phyloP scores from a whole-genome alignment of 1,140 invertebrate species.

The Pseudobourletiella spinata region DNA sequence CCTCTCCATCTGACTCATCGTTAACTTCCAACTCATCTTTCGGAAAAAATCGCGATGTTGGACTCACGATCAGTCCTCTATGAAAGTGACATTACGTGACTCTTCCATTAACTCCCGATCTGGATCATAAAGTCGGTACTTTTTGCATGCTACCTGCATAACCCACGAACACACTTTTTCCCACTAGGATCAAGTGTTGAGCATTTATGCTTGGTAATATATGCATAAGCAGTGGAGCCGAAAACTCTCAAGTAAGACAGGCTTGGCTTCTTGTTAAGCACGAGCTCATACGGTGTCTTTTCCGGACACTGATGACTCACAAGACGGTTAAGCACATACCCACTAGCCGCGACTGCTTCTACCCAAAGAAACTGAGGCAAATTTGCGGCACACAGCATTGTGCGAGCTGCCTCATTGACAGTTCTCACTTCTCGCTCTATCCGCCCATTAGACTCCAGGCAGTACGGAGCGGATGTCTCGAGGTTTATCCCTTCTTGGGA shows the following conservation, averaged over 20 bases:
- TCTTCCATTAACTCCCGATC: no score
- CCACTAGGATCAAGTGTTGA: no score
- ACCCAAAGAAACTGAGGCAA: conserved; percentile 41
- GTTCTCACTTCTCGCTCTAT: conserved; percentile 42
- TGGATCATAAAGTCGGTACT: no score
- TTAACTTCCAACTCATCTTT: no score
- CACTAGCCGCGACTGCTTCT: conserved; percentile 41
- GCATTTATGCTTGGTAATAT: no score
- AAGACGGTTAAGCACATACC: conserved; percentile 36
- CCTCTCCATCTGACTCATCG: no score
- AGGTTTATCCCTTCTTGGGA: background rate
- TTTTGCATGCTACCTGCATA: no score
- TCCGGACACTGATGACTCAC: conserved; percentile 3
- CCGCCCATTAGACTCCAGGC: conserved; percentile 41
- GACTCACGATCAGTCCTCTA: no score
- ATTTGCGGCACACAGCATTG: conserved; percentile 39
- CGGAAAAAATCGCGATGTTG: no score
- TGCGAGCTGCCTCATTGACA: conserved; percentile 39
- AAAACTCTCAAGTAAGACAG: conserved; percentile 12
- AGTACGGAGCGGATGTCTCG: background rate
- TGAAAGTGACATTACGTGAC: no score
- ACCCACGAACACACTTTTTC: no score
- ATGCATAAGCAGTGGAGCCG: conserved; percentile 12
- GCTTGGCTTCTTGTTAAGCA: conserved; percentile 6
- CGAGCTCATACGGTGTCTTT: conserved; percentile 15